Evolutionary conservation across 2,888 invertebrate genomes (phyloP).

Genomic region (Ophion costatus): DNA sequence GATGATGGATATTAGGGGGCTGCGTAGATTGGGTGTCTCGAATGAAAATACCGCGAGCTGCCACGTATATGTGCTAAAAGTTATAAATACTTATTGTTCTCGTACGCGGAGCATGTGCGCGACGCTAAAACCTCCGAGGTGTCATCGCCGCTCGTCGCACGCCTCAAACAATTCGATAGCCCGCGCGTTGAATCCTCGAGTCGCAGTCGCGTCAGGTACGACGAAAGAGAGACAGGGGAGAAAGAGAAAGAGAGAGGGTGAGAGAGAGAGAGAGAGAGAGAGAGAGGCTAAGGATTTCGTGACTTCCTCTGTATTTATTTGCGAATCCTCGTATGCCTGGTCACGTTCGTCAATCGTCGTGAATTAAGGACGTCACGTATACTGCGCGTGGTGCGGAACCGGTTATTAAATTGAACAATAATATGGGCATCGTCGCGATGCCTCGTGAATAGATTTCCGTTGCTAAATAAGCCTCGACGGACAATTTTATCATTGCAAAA

Average conservation of each 20-base stretch:
- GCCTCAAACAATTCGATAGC: constrained; percentile 57
- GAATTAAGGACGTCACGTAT: constrained; percentile 78
- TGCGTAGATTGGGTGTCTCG: constrained; percentile 58
- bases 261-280: no score
- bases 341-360: constrained; percentile 79
- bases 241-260: constrained; percentile 45
- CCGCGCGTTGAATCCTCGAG: constrained; percentile 69
- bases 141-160: constrained; percentile 19
- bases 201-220: constrained; percentile 77
- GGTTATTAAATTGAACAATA: constrained; percentile 63
- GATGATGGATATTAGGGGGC: constrained; percentile 48
- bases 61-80: constrained; percentile 7
- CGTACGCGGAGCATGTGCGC: constrained; percentile 27
- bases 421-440: constrained; percentile 45
- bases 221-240: constrained; percentile 53
- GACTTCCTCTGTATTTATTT: constrained; percentile 79
- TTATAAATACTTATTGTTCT: constrained; percentile 1
- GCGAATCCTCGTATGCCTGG: constrained; percentile 77
- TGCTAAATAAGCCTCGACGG: constrained; percentile 9
- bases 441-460: constrained; percentile 42
- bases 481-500: not conserved
- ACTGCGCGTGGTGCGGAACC: constrained; percentile 60
- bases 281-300: constrained; percentile 74
- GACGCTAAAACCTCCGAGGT: constrained; percentile 27
- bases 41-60: constrained; percentile 15